phyloP scores from a whole-genome alignment of 2,888 invertebrate species.

The Rotaria sp. region DNA sequence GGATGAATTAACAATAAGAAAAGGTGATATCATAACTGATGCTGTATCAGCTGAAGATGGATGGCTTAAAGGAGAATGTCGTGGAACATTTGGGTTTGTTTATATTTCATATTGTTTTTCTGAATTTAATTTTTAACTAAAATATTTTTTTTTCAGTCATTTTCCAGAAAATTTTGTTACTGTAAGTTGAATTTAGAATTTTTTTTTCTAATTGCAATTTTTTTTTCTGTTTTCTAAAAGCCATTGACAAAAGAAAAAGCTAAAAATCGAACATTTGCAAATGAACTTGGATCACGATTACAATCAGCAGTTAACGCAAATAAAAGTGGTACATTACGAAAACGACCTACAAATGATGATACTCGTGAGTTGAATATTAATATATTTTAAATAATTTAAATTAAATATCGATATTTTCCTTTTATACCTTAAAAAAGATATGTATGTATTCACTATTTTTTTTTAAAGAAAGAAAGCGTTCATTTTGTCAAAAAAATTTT shows the following conservation, averaged over 20 bases:
- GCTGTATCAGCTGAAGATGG: constrained; percentile 6
- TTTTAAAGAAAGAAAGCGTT: no score
- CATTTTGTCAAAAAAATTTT: no score
- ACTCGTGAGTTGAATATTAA: neutral
- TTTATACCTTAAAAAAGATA: neutral
- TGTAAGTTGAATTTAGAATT: neutral
- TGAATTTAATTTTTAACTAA: neutral
- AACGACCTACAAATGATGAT: constrained; percentile 9
- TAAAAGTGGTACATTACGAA: constrained; percentile 28
- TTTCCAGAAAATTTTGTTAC: constrained; percentile 29
- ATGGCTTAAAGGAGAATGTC: constrained; percentile 18
- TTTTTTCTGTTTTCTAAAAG: neutral
- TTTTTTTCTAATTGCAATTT: neutral
- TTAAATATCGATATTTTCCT: neutral
- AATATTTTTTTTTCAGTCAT: neutral
- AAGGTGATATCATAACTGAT: constrained; percentile 62
- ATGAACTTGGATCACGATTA: constrained; percentile 21
- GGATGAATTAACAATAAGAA: constrained; percentile 73
- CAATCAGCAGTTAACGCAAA: constrained; percentile 10
- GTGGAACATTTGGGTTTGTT: constrained; percentile 15
- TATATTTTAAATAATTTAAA: neutral
- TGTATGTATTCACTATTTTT: neutral
- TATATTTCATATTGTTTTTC: neutral
- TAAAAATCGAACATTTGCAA: constrained; percentile 21
- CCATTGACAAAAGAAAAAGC: constrained; percentile 27